A percentile compares a stretch with the other conserved stretches of the same genome.
Conservation (phyloP, 2,797 vertebrate species). For the Streptopelia turtur region DNA sequence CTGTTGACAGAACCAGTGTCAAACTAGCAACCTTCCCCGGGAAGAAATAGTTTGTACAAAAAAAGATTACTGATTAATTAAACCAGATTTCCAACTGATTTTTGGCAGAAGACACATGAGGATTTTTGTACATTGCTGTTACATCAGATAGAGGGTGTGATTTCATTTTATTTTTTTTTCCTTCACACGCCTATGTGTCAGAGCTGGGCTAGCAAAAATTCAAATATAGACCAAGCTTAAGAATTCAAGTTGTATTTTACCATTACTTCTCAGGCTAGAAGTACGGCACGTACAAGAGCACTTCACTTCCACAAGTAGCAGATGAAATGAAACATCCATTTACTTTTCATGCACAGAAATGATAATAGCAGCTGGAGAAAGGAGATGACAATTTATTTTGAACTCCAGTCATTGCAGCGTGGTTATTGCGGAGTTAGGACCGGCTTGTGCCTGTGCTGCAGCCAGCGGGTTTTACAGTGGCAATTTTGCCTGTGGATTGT, state of each 20-base stretch:
- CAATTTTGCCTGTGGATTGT: not conserved
- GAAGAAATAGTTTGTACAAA: not conserved
- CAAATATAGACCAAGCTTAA: not conserved
- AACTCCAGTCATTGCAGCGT: not conserved
- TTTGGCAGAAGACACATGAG: not conserved
- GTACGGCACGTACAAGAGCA: not conserved
- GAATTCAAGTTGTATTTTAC: slow-evolving; percentile 1
- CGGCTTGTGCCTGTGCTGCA: not conserved
- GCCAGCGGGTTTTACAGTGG: not conserved
- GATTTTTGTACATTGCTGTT: not conserved
- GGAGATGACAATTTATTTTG: slow-evolving; percentile 37
- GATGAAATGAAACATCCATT: slow-evolving; percentile 1
- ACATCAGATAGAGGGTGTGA: not conserved
- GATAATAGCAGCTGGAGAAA: slow-evolving; percentile 2
- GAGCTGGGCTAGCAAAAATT: slow-evolving; percentile 18
- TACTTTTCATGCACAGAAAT: not conserved
- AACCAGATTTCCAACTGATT: slow-evolving; percentile 20
- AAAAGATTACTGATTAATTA: not conserved
- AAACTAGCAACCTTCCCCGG: not conserved
- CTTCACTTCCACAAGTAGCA: not conserved
- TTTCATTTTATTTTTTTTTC: not conserved
- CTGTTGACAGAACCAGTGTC: rapidly evolving
- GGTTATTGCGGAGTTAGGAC: not conserved
- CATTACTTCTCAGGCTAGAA: not conserved
- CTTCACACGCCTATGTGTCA: rapidly evolving